Evolutionary conservation across 2,113 vertebrate species (phyloP).

Genomic region (Rissa tridactyla): DNA sequence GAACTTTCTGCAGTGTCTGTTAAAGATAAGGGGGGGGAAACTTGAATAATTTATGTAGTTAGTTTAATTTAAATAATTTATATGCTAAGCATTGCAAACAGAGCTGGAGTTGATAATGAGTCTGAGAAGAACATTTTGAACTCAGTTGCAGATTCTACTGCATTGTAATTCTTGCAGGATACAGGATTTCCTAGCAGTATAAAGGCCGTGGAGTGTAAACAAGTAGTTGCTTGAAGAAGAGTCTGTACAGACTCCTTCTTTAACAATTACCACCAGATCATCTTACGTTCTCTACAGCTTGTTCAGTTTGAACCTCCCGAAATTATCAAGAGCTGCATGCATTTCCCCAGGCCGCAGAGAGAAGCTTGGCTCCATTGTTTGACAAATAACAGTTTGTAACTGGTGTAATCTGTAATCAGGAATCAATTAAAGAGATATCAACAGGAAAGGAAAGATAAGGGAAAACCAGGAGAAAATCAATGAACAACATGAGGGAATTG

Average conservation of each 20-base stretch:
- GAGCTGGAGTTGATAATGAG: slow-evolving; percentile 67
- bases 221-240: slow-evolving; percentile 19
- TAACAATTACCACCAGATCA: not conserved
- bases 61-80: slow-evolving; percentile 74
- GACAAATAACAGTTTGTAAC: slow-evolving; percentile 56
- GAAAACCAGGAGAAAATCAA: slow-evolving; percentile 48
- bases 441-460: slow-evolving; percentile 54
- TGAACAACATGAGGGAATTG: slow-evolving; percentile 42
- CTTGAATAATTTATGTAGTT: slow-evolving; percentile 70
- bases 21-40: slow-evolving; percentile 35
- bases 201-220: slow-evolving; percentile 22
- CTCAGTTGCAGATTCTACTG: slow-evolving; percentile 48
- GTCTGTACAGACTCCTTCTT: not conserved
- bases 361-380: not conserved
- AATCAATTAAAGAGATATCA: slow-evolving; percentile 61
- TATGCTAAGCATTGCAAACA: slow-evolving; percentile 71
- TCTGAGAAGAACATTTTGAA: slow-evolving; percentile 40
- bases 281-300: not conserved
- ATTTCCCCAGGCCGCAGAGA: not conserved
- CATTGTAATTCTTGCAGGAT: slow-evolving; percentile 53
- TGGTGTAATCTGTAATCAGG: slow-evolving; percentile 59
- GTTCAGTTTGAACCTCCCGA: not conserved
- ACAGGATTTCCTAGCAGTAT: slow-evolving; percentile 12
- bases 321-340: not conserved
- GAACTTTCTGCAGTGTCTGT: slow-evolving; percentile 56